A percentile compares a stretch with the other conserved stretches of the same genome.
Conservation (phyloP, 2,797 vertebrate genomes). For the Sphaeramia orbicularis region DNA sequence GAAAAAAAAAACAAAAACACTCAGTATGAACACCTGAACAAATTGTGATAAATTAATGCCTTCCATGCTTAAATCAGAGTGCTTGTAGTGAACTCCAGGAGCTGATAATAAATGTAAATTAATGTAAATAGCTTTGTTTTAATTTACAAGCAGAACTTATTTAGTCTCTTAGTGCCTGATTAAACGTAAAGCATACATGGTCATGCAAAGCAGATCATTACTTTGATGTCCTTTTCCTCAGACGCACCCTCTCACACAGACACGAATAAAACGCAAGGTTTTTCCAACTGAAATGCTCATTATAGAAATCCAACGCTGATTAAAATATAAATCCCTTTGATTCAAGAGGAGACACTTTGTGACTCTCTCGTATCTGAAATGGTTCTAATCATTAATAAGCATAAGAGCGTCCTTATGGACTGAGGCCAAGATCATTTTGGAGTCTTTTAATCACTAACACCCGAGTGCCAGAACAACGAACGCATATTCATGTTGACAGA, state of each 20-base stretch:
- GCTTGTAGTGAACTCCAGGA: conserved; percentile 44
- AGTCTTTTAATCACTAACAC: conserved; percentile 38
- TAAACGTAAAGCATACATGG: conserved; percentile 37
- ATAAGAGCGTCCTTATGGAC: conserved; percentile 31
- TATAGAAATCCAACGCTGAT: conserved; percentile 26
- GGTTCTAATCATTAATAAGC: conserved; percentile 41
- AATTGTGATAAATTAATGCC: conserved; percentile 59
- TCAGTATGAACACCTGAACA: conserved; percentile 48
- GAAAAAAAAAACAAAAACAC: conserved; percentile 6
- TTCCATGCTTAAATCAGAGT: conserved; percentile 42
- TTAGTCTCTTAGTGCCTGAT: conserved; percentile 52
- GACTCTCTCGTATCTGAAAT: conserved; percentile 17
- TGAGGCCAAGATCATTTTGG: conserved; percentile 36
- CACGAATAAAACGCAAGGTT: conserved; percentile 6
- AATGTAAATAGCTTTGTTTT: conserved; percentile 69
- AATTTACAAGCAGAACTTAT: conserved; percentile 56
- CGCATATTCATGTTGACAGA: conserved; percentile 1
- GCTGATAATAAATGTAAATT: conserved; percentile 54
- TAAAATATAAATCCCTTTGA: conserved; percentile 35
- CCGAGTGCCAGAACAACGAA: neutral
- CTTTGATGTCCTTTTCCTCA: conserved; percentile 38
- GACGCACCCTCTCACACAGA: conserved; percentile 17
- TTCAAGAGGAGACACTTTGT: neutral
- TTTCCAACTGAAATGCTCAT: conserved; percentile 29
- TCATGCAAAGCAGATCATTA: conserved; percentile 41